These are phyloP conservation scores for Cryptops parisi DNA, from an alignment of 2,888 invertebrate species.

Conservation along the genomic window DNA sequence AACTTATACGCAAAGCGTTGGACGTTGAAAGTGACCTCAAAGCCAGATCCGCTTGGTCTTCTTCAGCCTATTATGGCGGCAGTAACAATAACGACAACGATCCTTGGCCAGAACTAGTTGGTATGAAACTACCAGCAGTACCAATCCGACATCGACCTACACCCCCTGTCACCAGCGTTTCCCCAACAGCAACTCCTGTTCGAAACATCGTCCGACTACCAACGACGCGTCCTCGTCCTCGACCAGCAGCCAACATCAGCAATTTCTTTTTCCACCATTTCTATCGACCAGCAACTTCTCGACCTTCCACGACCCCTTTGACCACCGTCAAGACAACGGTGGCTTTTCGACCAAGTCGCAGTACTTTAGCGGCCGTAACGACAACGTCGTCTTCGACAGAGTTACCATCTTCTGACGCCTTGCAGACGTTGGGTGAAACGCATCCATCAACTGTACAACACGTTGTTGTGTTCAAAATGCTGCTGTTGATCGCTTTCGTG, in stretches of 20 bases:
- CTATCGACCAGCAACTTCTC: neutral
- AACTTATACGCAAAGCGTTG: neutral
- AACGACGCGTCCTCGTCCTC: neutral
- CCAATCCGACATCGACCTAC: neutral
- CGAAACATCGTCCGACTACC: slow-evolving; percentile 7
- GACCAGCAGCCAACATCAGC: neutral
- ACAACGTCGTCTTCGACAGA: neutral
- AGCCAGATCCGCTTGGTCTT: neutral
- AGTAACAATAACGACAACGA: neutral
- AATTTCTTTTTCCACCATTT: neutral
- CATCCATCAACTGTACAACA: neutral
- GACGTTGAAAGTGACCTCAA: too few relatives aligned
- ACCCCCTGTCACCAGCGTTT: neutral
- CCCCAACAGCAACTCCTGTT: neutral
- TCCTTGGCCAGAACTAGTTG: slow-evolving; percentile 5
- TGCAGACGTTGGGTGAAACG: neutral
- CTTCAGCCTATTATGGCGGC: too few relatives aligned
- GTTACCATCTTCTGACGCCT: neutral
- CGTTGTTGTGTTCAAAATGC: slow-evolving; percentile 7
- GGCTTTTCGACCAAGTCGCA: neutral
- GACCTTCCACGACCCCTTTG: neutral
- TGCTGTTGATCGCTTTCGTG: slow-evolving; percentile 9
- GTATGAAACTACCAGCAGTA: slow-evolving; percentile 1
- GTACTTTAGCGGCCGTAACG: neutral
- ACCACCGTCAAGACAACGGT: neutral